Percentiles rank a stretch among this genome's conserved stretches.
Evolutionary conservation across 2,113 vertebrate species (phyloP).

Genomic region (Micromys minutus): DNA sequence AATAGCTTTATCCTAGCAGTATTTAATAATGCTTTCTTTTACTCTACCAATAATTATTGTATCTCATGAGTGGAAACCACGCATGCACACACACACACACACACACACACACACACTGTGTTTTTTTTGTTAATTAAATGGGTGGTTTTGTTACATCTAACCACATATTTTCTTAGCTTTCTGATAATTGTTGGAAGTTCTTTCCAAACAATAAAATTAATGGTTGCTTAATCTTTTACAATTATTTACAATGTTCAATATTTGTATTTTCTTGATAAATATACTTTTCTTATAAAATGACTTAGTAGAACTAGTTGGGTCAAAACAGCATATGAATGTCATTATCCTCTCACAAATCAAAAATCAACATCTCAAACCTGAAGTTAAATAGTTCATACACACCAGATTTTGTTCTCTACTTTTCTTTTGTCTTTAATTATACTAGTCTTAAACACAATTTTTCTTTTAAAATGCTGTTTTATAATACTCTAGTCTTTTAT

Average conservation of each 20-base stretch:
- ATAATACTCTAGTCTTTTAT: not conserved
- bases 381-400: not conserved
- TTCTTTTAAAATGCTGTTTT: not conserved
- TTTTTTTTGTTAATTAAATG: not conserved
- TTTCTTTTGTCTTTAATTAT: not conserved
- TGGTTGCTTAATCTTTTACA: not conserved
- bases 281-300: not conserved
- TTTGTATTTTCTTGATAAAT: not conserved
- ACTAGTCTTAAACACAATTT: not conserved
- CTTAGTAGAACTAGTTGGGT: not conserved
- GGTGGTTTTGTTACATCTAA: not conserved
- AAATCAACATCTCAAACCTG: not conserved
- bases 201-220: not conserved
- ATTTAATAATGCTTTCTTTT: not conserved
- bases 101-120: no score
- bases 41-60: not conserved
- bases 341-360: slow-evolving; percentile 10
- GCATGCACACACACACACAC: no score
- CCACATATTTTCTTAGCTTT: not conserved
- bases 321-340: not conserved
- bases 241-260: not conserved
- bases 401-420: not conserved
- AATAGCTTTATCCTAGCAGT: not conserved
- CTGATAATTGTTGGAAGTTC: not conserved
- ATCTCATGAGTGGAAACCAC: not conserved